phyloP scores from a whole-genome alignment of 2,113 vertebrate species.

The Anser cygnoides region DNA sequence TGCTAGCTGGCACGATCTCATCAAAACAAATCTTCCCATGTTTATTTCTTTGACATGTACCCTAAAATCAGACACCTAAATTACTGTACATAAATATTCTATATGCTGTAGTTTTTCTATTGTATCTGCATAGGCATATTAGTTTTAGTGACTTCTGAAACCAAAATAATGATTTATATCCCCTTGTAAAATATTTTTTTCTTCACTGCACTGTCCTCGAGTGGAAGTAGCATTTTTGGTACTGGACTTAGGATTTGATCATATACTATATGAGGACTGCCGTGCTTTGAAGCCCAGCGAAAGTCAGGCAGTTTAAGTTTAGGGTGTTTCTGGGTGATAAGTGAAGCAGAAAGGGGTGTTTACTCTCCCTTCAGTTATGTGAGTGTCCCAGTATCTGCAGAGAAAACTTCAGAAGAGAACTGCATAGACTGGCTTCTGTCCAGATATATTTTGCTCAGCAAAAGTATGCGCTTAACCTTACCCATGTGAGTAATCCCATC shows the following conservation, averaged over 20 bases:
- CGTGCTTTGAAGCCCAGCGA: neutral
- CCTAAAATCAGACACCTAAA: neutral
- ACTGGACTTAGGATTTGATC: neutral
- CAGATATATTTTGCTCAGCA: conserved; percentile 1
- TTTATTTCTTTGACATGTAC: neutral
- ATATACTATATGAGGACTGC: neutral
- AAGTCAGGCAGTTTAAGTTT: neutral
- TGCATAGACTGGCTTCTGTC: neutral
- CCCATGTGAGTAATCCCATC: conserved; percentile 28
- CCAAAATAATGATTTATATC: neutral
- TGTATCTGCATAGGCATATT: neutral
- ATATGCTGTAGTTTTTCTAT: neutral
- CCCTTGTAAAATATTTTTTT: neutral
- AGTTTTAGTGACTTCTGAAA: neutral
- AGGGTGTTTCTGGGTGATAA: neutral
- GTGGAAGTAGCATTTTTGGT: neutral
- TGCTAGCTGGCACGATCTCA: neutral
- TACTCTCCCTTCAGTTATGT: neutral
- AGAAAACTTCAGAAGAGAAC: neutral
- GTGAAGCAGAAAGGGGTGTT: neutral
- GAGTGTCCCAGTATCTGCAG: neutral
- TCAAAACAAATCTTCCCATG: neutral
- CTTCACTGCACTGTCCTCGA: neutral
- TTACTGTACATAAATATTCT: neutral
- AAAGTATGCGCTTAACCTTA: conserved; percentile 23